A percentile compares a stretch with the other conserved stretches of the same genome.
Evolutionary conservation across 2,797 vertebrate species (phyloP).

Genomic region (Odontamblyopus rebecca): DNA sequence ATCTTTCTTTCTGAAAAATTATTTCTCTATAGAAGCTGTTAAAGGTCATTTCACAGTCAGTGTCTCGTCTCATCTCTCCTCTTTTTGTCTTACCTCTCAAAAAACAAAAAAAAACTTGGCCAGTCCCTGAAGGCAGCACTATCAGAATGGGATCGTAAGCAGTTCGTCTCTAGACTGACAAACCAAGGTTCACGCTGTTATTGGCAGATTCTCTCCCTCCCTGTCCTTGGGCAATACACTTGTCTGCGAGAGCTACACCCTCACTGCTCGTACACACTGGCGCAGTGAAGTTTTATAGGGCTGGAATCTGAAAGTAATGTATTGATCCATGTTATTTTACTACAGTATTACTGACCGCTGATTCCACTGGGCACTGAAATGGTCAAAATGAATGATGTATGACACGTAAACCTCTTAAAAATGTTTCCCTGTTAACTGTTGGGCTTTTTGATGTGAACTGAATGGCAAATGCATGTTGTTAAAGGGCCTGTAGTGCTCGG

Average conservation of each 20-base stretch:
- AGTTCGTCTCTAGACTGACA: constrained; percentile 8
- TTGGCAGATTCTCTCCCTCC: constrained; percentile 21
- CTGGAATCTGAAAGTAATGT: background rate
- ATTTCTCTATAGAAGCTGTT: background rate
- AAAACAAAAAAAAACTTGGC: constrained; percentile 6
- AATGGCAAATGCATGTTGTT: too few species aligned
- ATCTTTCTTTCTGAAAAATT: too few species aligned
- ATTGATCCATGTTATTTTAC: constrained; percentile 21
- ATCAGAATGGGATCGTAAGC: constrained; percentile 11
- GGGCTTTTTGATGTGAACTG: too few species aligned
- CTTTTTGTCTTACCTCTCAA: background rate
- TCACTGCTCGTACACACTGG: background rate
- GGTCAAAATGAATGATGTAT: too few species aligned
- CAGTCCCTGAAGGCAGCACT: constrained; percentile 6
- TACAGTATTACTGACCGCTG: too few species aligned
- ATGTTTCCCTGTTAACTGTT: too few species aligned
- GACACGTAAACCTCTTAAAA: too few species aligned
- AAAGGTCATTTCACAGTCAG: background rate
- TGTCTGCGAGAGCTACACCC: background rate
- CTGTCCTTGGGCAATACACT: constrained; percentile 29
- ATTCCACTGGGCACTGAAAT: too few species aligned
- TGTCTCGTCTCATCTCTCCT: background rate
- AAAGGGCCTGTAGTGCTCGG: too few species aligned
- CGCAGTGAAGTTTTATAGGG: constrained; percentile 3
- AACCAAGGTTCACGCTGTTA: constrained; percentile 11